Conservation (phyloP, 1,140 invertebrate genomes). For the Hylaeus anthracinus region DNA sequence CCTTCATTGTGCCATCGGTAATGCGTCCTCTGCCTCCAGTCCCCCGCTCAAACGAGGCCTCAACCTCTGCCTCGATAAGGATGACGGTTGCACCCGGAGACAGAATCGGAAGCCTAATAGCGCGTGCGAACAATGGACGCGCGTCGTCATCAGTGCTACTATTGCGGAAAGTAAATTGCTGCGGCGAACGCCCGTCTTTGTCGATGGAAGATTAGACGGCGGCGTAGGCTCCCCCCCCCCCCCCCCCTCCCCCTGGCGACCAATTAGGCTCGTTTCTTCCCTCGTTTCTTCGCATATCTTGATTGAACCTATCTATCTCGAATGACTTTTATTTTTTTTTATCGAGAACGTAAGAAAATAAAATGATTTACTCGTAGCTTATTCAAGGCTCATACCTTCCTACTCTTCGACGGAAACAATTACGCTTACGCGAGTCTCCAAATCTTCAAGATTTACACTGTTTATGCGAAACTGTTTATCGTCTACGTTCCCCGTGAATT, state of each 20-base stretch:
- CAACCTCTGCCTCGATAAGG: slow-evolving; percentile 48
- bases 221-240: background rate
- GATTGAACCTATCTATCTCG: no score
- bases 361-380: no score
- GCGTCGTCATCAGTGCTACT: slow-evolving; percentile 73
- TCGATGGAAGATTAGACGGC: slow-evolving; percentile 25
- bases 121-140: slow-evolving; percentile 76
- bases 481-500: no score
- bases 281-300: no score
- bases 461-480: no score
- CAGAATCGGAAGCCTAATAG: slow-evolving; percentile 70
- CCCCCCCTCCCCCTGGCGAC: background rate
- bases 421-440: no score
- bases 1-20: slow-evolving; percentile 55
- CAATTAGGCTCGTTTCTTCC: background rate
- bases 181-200: slow-evolving; percentile 27
- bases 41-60: slow-evolving; percentile 26
- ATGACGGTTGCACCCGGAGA: slow-evolving; percentile 35
- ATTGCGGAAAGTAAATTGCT: slow-evolving; percentile 78
- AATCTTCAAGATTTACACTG: no score
- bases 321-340: no score
- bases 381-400: no score
- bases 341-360: no score
- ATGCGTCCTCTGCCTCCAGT: slow-evolving; percentile 33
- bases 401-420: no score